These are phyloP conservation scores for Perizoma flavofasciatum DNA, from an alignment of 2,888 invertebrate species.

Conservation along the genomic window DNA sequence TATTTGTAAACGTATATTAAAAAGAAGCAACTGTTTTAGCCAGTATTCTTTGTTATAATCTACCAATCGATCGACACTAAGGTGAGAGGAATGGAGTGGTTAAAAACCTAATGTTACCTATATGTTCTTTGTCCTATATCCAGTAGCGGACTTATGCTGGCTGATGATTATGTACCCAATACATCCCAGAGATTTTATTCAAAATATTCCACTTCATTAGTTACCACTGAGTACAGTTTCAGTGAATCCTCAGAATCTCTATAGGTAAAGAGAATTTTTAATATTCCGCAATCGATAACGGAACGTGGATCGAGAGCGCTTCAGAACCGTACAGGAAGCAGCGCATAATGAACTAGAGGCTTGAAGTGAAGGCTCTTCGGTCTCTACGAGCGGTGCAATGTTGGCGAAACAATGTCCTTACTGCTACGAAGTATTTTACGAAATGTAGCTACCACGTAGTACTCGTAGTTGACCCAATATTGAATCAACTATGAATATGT, in stretches of 20 bases:
- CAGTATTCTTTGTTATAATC: no score
- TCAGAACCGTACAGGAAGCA: constrained; percentile 12
- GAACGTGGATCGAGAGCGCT: constrained; percentile 18
- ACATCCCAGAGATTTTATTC: no score
- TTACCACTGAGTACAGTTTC: not conserved
- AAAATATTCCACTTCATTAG: constrained; percentile 5
- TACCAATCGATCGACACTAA: no score
- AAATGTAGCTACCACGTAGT: constrained; percentile 9
- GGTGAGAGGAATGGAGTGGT: no score
- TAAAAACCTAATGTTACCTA: no score
- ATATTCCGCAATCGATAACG: constrained; percentile 25
- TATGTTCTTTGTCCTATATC: no score
- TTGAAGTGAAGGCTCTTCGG: constrained; percentile 45
- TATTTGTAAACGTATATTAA: no score
- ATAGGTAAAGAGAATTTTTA: constrained; percentile 13
- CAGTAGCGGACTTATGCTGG: no score
- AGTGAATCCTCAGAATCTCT: constrained; percentile 10
- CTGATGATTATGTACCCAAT: no score
- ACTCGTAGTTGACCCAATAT: not conserved
- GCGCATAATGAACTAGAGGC: constrained; percentile 21
- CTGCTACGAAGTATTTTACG: constrained; percentile 13
- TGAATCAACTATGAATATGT: no score
- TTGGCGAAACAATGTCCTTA: constrained; percentile 65
- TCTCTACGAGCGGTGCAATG: constrained; percentile 57
- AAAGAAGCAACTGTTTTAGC: no score